Evolutionary conservation across 2,888 invertebrate species (phyloP).

Genomic region (Acrobasis consociella): DNA sequence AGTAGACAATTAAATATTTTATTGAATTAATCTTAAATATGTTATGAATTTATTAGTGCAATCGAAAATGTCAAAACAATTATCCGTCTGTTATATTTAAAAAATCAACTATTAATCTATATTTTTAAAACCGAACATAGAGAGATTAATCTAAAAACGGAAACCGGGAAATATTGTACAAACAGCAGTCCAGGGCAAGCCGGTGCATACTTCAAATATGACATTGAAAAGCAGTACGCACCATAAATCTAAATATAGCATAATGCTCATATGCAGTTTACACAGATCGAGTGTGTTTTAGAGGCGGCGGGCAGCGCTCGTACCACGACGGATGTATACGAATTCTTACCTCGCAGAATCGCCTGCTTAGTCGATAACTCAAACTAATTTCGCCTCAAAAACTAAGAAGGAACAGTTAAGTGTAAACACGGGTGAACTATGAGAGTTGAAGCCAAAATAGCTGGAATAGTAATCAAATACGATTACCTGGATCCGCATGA

Average conservation of each 20-base stretch:
- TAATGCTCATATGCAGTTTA: constrained; percentile 37
- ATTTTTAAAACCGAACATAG: too few species aligned
- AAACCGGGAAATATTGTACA: too few species aligned
- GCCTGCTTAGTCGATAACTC: constrained; percentile 61
- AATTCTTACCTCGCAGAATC: constrained; percentile 57
- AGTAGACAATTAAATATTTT: too few species aligned
- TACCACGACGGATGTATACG: constrained; percentile 72
- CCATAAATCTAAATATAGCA: constrained; percentile 14
- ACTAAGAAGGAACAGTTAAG: constrained; percentile 61
- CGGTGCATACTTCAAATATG: neutral
- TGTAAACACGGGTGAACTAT: constrained; percentile 48
- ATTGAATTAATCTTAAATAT: too few species aligned
- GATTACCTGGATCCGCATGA: neutral
- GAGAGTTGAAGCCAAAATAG: constrained; percentile 31
- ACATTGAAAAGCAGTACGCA: constrained; percentile 8
- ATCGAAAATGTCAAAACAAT: too few species aligned
- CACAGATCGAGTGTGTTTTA: constrained; percentile 56
- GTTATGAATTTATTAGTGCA: too few species aligned
- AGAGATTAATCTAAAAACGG: too few species aligned
- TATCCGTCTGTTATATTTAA: too few species aligned
- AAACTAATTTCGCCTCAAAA: constrained; percentile 60
- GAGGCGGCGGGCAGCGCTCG: constrained; percentile 59
- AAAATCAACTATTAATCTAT: too few species aligned
- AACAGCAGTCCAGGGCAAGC: neutral
- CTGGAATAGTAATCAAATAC: constrained; percentile 1